These are phyloP conservation scores for Saturnia japonica DNA, from an alignment of 2,888 invertebrate genomes.

Conservation along the genomic window DNA sequence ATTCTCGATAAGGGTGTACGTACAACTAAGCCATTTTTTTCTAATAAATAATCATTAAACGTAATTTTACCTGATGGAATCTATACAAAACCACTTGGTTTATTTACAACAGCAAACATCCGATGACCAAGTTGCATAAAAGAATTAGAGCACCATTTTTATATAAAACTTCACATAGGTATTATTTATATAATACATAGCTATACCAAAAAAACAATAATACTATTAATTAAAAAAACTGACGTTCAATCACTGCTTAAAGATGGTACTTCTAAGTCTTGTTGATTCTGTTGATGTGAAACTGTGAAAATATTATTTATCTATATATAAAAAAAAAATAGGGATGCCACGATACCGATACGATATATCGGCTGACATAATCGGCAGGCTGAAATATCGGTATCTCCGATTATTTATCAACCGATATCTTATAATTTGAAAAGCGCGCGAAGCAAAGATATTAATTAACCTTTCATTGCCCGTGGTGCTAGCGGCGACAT, in stretches of 20 bases:
- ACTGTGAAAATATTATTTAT: constrained; percentile 30
- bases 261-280: constrained; percentile 52
- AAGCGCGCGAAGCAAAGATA: too few relatives aligned
- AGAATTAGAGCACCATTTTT: neutral
- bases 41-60: neutral
- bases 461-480: too few relatives aligned
- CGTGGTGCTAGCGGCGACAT: too few relatives aligned
- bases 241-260: constrained; percentile 40
- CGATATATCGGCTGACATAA: too few relatives aligned
- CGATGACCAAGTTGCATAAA: neutral
- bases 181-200: neutral
- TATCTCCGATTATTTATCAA: too few relatives aligned
- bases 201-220: neutral
- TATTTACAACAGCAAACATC: neutral
- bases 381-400: too few relatives aligned
- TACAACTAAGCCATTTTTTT: neutral
- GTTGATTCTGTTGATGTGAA: constrained; percentile 57
- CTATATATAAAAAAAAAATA: constrained; percentile 17
- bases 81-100: neutral
- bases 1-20: too few relatives aligned
- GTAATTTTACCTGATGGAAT: neutral
- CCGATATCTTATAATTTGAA: too few relatives aligned
- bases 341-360: too few relatives aligned
- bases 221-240: neutral
- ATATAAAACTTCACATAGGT: constrained; percentile 4